phyloP scores from a whole-genome alignment of 2,797 vertebrate genomes.

The Enteromius treurensis region DNA sequence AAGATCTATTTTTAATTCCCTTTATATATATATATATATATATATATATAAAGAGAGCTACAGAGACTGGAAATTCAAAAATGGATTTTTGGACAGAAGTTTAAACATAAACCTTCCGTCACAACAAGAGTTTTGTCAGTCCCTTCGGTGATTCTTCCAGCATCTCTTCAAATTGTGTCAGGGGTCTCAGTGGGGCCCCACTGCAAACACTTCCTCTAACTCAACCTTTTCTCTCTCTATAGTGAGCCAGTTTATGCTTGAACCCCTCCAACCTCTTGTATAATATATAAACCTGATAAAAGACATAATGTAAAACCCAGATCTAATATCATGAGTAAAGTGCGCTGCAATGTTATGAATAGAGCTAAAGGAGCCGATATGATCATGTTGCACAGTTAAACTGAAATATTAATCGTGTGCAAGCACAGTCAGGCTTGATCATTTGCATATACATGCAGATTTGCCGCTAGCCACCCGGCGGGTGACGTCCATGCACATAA shows the following conservation, averaged over 20 bases:
- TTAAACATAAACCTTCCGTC: constrained; percentile 3
- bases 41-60: constrained; percentile 2
- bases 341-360: neutral
- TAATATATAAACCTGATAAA: neutral
- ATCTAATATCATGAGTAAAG: neutral
- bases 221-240: neutral
- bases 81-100: neutral
- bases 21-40: neutral
- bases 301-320: neutral
- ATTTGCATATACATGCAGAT: neutral
- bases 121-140: neutral
- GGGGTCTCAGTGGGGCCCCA: neutral
- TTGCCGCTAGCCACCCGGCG: neutral
- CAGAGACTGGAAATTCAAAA: neutral
- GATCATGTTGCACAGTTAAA: neutral
- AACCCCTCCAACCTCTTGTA: neutral
- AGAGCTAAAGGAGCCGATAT: neutral
- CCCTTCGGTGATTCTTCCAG: neutral
- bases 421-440: neutral
- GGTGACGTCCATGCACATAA: neutral
- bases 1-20: constrained; percentile 10
- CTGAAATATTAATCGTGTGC: neutral
- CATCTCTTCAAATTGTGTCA: neutral
- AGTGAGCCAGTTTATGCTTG: neutral
- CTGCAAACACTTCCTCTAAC: neutral